A percentile compares a stretch with the other conserved stretches of the same genome.
Conservation (phyloP, 1,140 invertebrate genomes). For the Drosophila virilis region DNA sequence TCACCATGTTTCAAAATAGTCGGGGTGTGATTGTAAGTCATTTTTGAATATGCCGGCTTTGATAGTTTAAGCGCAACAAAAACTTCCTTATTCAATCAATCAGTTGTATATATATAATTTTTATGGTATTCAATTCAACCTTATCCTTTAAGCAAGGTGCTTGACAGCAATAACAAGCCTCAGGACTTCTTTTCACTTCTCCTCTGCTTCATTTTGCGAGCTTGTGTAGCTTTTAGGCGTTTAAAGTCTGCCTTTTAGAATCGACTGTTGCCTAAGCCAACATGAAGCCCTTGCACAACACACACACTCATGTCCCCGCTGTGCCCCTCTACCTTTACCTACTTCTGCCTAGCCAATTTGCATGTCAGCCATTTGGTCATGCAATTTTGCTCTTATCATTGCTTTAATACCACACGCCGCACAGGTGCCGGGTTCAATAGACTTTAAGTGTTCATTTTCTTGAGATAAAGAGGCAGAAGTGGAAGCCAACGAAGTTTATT, state of each 20-base stretch:
- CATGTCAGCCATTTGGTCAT: conserved; percentile 29
- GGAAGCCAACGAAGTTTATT: conserved; percentile 17
- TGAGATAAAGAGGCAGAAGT: neutral
- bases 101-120: neutral
- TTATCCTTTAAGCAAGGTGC: neutral
- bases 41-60: too few relatives aligned
- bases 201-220: neutral
- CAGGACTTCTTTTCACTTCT: neutral
- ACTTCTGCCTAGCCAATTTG: neutral
- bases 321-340: too few relatives aligned
- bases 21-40: too few relatives aligned
- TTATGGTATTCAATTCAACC: neutral
- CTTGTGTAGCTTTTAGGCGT: neutral
- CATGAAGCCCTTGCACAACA: neutral
- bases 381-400: conserved; percentile 45
- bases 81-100: neutral
- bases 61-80: too few relatives aligned
- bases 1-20: too few relatives aligned
- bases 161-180: neutral
- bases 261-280: neutral
- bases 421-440: conserved; percentile 27
- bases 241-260: neutral
- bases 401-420: conserved; percentile 28
- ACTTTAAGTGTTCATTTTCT: neutral
- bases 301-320: neutral